Base-by-base conservation (phyloP, 2,888 invertebrate species). In the Lypha dubia region DNA sequence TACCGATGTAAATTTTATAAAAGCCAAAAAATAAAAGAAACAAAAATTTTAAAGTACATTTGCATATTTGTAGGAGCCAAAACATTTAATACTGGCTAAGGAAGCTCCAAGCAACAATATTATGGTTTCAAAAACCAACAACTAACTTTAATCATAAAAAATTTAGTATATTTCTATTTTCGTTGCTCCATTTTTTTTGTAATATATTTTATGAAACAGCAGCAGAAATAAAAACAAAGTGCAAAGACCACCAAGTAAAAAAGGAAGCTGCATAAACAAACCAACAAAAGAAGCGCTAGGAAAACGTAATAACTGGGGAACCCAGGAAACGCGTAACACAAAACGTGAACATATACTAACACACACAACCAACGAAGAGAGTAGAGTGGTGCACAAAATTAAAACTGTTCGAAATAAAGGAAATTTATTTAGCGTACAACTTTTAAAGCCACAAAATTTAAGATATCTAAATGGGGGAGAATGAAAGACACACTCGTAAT, bases 91-190 rank as follows among this genome's bases (percentile, higher is more conserved):
- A 65, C 77, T 49, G n/a, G 20, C 62, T 28, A 53, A 56, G 28
- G n/a, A 15, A 71, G 38, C 11, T 58, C 24, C 20, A 65, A 63
- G 49, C 46, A 38, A 58, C 53, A 46, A 58, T 58, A 38, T 49
- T 70, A 58, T 73, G 70, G 70, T 60, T 84, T 65, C 44, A 49
- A 73, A 84, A 77, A 68, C 70, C 81, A 81, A 79, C 81, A 75
- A 81, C 77, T 84, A 75, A 81, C 77, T 84, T 84, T 81, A 81
- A 81, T 84, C 81, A 79, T 81, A 76, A 79, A 84, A n/a, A 81
- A 74, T 81, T 68, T 63, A 11, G 44, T 62, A 7, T 58, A 24
- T 32, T 15, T 60, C n/a, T n/a, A n/a, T n/a, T 76, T 70, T 63
- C 20, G 20, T n/a, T 60, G 46, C 58, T 70, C 11, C 17, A 4